phyloP scores from a whole-genome alignment of 2,888 invertebrate genomes.

The Tiphia femorata region DNA sequence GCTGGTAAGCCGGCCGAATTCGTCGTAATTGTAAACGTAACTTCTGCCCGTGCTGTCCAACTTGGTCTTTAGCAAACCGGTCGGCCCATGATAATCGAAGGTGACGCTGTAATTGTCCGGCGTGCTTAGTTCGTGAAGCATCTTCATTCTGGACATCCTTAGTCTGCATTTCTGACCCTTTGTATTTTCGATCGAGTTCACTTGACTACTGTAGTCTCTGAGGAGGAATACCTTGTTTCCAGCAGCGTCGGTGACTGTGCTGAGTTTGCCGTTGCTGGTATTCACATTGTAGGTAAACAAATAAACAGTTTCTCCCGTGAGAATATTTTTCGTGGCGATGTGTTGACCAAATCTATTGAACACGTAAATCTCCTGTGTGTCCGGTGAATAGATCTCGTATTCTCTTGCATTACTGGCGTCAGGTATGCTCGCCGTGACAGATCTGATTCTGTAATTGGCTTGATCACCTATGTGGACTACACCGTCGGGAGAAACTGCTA shows the following conservation, averaged over 20 bases:
- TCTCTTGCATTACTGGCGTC: conserved; percentile 86
- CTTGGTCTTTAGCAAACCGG: conserved; percentile 89
- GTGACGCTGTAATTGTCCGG: conserved; percentile 95
- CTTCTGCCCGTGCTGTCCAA: conserved; percentile 91
- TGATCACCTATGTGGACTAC: conserved; percentile 96
- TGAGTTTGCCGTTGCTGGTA: conserved; percentile 94
- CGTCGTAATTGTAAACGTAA: conserved; percentile 94
- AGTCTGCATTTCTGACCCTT: conserved; percentile 92
- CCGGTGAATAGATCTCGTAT: conserved; percentile 95
- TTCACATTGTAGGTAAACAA: conserved; percentile 96
- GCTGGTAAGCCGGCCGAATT: conserved; percentile 90
- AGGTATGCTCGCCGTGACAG: conserved; percentile 90
- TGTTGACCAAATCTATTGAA: conserved; percentile 97
- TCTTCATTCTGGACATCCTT: conserved; percentile 92
- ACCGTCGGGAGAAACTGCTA: conserved; percentile 94
- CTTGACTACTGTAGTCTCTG: conserved; percentile 87
- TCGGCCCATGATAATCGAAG: conserved; percentile 92
- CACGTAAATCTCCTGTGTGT: conserved; percentile 94
- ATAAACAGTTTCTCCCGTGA: conserved; percentile 95
- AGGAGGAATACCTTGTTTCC: conserved; percentile 89
- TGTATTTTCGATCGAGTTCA: conserved; percentile 94
- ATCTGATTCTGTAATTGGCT: conserved; percentile 89
- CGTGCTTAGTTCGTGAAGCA: conserved; percentile 90
- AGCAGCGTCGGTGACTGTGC: conserved; percentile 93
- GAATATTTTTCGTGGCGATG: conserved; percentile 90